These are phyloP conservation scores for Nomada ruficornis DNA, from an alignment of 2,888 invertebrate species.

Conservation along the genomic window DNA sequence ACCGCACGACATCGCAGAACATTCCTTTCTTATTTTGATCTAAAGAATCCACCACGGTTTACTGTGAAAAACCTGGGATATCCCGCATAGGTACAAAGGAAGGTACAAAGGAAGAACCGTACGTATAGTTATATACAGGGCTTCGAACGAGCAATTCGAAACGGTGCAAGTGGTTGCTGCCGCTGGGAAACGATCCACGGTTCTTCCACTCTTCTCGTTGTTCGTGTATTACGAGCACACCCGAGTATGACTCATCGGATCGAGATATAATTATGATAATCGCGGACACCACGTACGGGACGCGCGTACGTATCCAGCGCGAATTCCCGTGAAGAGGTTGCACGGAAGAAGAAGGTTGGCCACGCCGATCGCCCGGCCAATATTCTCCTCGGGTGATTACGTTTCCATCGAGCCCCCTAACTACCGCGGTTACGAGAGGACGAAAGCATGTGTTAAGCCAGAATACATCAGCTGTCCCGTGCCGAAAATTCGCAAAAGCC, in stretches of 20 bases:
- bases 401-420: conserved; percentile 49
- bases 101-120: conserved; percentile 17
- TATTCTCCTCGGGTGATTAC: conserved; percentile 57
- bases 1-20: too few species aligned
- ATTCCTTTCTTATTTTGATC: too few species aligned
- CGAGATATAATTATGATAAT: conserved; percentile 66
- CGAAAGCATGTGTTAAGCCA: conserved; percentile 48
- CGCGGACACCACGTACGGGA: conserved; percentile 44
- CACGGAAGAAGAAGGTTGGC: conserved; percentile 41
- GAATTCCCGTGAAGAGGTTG: conserved; percentile 35
- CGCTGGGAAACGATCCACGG: conserved; percentile 41
- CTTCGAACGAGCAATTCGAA: conserved; percentile 32
- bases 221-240: conserved; percentile 29
- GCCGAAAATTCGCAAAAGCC: conserved; percentile 57
- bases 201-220: conserved; percentile 22
- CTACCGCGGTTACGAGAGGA: conserved; percentile 45
- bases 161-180: conserved; percentile 9
- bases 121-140: background rate
- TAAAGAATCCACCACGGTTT: too few species aligned
- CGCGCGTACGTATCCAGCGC: conserved; percentile 29
- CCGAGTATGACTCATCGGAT: conserved; percentile 58
- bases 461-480: conserved; percentile 42
- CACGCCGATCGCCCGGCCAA: conserved; percentile 34
- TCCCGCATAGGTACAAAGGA: background rate
- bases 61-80: too few species aligned